These are phyloP conservation scores for Crioceris asparagi DNA, from an alignment of 2,888 invertebrate genomes.

Conservation along the genomic window DNA sequence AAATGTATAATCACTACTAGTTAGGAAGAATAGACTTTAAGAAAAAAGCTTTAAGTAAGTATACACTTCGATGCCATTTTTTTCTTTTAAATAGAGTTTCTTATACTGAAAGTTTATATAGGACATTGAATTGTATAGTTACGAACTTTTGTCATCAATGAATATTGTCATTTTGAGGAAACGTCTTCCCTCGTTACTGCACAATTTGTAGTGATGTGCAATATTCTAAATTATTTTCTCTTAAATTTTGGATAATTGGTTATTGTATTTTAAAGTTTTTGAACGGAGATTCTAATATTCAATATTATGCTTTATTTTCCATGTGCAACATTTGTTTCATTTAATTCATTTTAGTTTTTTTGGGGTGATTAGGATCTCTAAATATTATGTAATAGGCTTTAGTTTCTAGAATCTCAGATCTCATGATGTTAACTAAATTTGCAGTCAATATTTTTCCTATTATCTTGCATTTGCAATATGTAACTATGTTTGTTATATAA, in stretches of 20 bases:
- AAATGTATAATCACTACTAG: constrained; percentile 30
- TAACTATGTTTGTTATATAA: no score
- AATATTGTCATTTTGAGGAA: constrained; percentile 15
- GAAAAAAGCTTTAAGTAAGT: constrained; percentile 17
- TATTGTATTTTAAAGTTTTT: constrained; percentile 17
- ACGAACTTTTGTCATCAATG: constrained; percentile 21
- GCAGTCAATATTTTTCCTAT: constrained; percentile 13
- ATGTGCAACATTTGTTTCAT: constrained; percentile 16
- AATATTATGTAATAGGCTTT: constrained; percentile 17
- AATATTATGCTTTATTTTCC: constrained; percentile 13
- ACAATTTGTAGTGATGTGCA: constrained; percentile 27
- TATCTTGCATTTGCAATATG: constrained; percentile 20
- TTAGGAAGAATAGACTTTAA: constrained; percentile 17
- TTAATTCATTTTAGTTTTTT: constrained; percentile 13
- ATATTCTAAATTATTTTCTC: constrained; percentile 20
- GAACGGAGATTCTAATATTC: constrained; percentile 23
- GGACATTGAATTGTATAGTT: constrained; percentile 13
- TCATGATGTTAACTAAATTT: constrained; percentile 27
- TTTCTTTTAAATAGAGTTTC: constrained; percentile 6
- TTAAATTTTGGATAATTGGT: constrained; percentile 15
- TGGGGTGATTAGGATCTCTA: constrained; percentile 26
- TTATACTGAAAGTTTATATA: constrained; percentile 12
- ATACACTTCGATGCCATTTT: constrained; percentile 4
- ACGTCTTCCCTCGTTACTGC: constrained; percentile 17
- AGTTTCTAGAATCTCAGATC: constrained; percentile 28